phyloP scores from a whole-genome alignment of 2,888 invertebrate species.

The Trissolcus japonicus region DNA sequence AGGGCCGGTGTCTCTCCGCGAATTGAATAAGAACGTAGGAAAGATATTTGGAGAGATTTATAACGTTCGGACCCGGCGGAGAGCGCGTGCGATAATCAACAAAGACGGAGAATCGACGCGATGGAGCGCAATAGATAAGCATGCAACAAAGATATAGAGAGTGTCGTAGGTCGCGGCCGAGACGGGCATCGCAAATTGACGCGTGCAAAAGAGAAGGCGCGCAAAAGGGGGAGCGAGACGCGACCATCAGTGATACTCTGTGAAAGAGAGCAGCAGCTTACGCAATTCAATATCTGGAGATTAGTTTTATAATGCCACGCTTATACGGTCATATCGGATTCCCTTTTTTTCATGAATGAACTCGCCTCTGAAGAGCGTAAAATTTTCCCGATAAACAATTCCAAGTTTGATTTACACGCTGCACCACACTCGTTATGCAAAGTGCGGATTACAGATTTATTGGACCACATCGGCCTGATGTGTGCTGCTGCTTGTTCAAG shows the following conservation, averaged over 20 bases:
- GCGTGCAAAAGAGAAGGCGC: slow-evolving; percentile 10
- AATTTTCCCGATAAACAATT: slow-evolving; percentile 60
- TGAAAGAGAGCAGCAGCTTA: slow-evolving; percentile 55
- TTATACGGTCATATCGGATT: slow-evolving; percentile 61
- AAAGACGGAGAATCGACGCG: slow-evolving; percentile 33
- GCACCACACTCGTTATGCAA: slow-evolving; percentile 55
- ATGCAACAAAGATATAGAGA: slow-evolving; percentile 19
- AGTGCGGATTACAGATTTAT: slow-evolving; percentile 48
- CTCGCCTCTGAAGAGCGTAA: slow-evolving; percentile 45
- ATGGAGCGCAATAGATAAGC: slow-evolving; percentile 14
- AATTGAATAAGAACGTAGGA: slow-evolving; percentile 60
- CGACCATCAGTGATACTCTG: not conserved
- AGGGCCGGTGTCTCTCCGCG: slow-evolving; percentile 27
- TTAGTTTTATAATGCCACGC: slow-evolving; percentile 64
- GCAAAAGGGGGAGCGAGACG: slow-evolving; percentile 10
- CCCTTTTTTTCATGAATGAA: slow-evolving; percentile 52
- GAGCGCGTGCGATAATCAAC: slow-evolving; percentile 53
- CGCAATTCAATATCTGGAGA: slow-evolving; percentile 63
- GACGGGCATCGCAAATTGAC: not conserved
- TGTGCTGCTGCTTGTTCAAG: slow-evolving; percentile 25
- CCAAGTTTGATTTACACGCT: slow-evolving; percentile 61
- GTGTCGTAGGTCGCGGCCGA: slow-evolving; percentile 60
- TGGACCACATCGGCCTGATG: slow-evolving; percentile 28
- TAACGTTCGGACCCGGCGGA: slow-evolving; percentile 60
- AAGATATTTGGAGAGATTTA: slow-evolving; percentile 66